Evolutionary conservation across 2,888 invertebrate genomes (phyloP), one percentile per base, ranked within the genome.

Genomic region (Elegia similella): DNA sequence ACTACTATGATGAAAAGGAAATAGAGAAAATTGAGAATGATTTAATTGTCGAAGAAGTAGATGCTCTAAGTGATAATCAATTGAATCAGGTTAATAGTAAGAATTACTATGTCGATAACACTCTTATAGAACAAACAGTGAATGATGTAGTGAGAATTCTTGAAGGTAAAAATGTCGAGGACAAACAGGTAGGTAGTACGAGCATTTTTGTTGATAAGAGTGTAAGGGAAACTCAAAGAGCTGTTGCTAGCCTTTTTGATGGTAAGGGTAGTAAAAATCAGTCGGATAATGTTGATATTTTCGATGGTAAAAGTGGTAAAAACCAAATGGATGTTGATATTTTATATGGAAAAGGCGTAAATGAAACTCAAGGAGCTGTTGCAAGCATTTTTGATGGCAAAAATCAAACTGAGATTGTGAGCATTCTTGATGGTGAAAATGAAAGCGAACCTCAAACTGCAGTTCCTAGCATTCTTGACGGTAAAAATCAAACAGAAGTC

Each of bases 1-100:
- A 54, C 12, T 42, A 42, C 8, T 59, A 59, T 13, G 30, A 56
- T 12, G 59, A 57, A 46, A 53, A 46, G 16, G 61, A 59, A 55
- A 58, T 46, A 38, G 57, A 59, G 56, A 23, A 52, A 23, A 52
- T 52, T 38, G 52, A 52, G 7, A 42, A 30, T 7, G 15, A 43
- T 53, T 15, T 53, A 10, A 29, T 23, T 23, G 23, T 53, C 7
- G 43, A 12, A n/a, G 42, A 23, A 42, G 13, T 42, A 43, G 53
- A 13, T 42, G 3, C 23, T 17, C n/a, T 23, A 2, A 42, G 3
- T 43, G 29, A 53, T 12, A n/a, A 52, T 23, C 52, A 53, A 43
- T 12, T 53, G 2, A 17, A 13, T 13, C 16, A 53, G 2, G 17
- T 53, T 17, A 53, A 53, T n/a, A 29, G 13, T 17, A 53, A 53